These are phyloP conservation scores for Xenopus borealis DNA, from an alignment of 2,113 vertebrate genomes.

Conservation along the genomic window DNA sequence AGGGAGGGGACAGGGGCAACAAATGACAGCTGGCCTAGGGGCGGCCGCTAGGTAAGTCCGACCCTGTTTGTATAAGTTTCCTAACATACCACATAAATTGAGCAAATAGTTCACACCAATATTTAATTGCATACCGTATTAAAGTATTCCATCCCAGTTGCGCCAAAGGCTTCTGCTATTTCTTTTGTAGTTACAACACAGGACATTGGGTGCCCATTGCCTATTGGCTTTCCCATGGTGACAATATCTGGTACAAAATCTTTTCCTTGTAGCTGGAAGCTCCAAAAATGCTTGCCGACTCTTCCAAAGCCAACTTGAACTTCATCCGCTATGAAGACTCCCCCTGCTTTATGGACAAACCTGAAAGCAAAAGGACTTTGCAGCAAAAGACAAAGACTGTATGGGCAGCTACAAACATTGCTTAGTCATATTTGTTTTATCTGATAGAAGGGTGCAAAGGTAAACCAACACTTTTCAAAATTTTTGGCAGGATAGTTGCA, in stretches of 20 bases:
- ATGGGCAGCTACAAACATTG: no score
- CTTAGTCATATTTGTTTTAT: no score
- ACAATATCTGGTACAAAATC: constrained; percentile 94
- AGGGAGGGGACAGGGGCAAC: no score
- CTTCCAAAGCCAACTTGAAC: constrained; percentile 96
- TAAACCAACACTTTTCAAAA: no score
- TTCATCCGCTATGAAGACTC: constrained; percentile 90
- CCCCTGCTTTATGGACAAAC: constrained; percentile 75
- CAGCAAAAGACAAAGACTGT: constrained; percentile 10
- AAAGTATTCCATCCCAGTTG: constrained; percentile 90
- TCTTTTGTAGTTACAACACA: constrained; percentile 92
- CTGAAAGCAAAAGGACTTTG: constrained; percentile 59
- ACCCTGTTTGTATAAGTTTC: no score
- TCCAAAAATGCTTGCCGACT: constrained; percentile 89
- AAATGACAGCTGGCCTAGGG: no score
- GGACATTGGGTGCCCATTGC: constrained; percentile 93
- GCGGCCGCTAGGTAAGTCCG: no score
- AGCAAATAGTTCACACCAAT: no score
- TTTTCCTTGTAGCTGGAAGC: constrained; percentile 86
- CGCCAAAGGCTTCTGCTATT: constrained; percentile 83
- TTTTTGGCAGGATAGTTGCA: no score
- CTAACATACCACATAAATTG: no score
- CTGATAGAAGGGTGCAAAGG: no score
- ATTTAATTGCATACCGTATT: constrained; percentile 77
- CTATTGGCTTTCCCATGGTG: constrained; percentile 97